phyloP scores from a whole-genome alignment of 1,140 invertebrate genomes.

The Drosophila littoralis region DNA sequence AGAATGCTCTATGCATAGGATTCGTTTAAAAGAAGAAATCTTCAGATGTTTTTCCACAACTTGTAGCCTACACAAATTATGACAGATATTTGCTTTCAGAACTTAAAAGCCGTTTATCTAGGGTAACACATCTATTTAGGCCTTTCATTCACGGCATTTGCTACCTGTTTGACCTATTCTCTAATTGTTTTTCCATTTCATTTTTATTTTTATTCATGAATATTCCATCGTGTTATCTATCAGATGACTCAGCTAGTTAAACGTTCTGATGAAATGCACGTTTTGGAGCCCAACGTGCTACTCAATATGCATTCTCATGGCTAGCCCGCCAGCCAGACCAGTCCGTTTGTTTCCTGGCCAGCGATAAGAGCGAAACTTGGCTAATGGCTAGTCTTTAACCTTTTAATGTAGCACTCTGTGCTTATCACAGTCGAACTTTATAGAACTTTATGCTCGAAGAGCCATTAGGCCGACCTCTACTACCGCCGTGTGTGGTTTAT shows the following conservation, averaged over 20 bases:
- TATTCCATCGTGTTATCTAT: constrained; percentile 72
- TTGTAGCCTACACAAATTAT: constrained; percentile 46
- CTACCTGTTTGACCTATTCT: constrained; percentile 68
- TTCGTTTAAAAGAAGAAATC: not conserved
- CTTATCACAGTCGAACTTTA: constrained; percentile 65
- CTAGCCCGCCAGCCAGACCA: not conserved
- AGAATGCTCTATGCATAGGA: not conserved
- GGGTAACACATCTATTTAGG: constrained; percentile 58
- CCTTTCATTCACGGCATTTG: constrained; percentile 35
- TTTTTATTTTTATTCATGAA: constrained; percentile 42
- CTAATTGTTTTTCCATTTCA: constrained; percentile 56
- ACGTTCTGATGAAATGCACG: constrained; percentile 53
- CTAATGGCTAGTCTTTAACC: constrained; percentile 80
- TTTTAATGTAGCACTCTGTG: constrained; percentile 74
- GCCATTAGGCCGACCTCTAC: constrained; percentile 44
- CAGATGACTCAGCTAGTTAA: constrained; percentile 71
- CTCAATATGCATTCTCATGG: constrained; percentile 47
- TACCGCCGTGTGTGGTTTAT: constrained; percentile 49
- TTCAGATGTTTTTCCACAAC: constrained; percentile 20
- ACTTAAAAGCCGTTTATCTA: constrained; percentile 52
- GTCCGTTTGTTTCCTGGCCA: constrained; percentile 31
- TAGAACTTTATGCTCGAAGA: constrained; percentile 48
- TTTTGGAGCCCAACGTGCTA: constrained; percentile 1
- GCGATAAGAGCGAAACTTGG: constrained; percentile 64
- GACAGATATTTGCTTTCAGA: constrained; percentile 54